Base-by-base conservation (phyloP, 2,888 invertebrate genomes). In the Celastrina argiolus region DNA sequence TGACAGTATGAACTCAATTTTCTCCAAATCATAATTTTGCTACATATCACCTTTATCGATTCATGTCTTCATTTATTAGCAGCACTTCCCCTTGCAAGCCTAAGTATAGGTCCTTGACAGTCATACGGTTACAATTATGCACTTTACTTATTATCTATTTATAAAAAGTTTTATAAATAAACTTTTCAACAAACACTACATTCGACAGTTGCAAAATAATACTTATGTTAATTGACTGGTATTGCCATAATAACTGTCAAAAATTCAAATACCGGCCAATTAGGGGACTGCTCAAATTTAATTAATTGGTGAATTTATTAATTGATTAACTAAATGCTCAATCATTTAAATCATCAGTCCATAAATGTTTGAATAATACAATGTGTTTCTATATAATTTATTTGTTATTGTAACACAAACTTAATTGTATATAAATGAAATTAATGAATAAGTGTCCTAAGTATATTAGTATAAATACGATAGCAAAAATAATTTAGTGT, bases 401-500 rank as follows among this genome's bases (percentile, higher is more conserved):
- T 56, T 58, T 58, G 58, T n/a, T 31, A 8, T 31, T 28, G 28
- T 58, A 58, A 58, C 56, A 56, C n/a, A 22, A 58, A 51, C 22
- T 22, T 6, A 51, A 10, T 12, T 16, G 51, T 16, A 31, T 31
- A 39, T 61, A 39, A 61, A 61, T 16, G 22, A 61, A 39, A 61
- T 39, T 34, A 36, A 14, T n/a, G 39, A 61, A 12, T 39, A 36
- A 59, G 36, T 39, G 61, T 61, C 61, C n/a, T 61, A n/a, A n/a
- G n/a, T n/a, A 61, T 61, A 61, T 39, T 61, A 61, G 14, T 61
- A 61, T 61, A 61, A 61, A 61, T 61, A 39, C 8, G 36, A 61
- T 61, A 61, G 61, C 61, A 61, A 61, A 61, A 61, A 61, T 61
- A 61, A 61, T 61, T 61, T 61, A 39, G 61, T 61, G 61, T 39